Evolutionary conservation across 2,113 vertebrate genomes (phyloP).

Genomic region (Neofelis nebulosa): DNA sequence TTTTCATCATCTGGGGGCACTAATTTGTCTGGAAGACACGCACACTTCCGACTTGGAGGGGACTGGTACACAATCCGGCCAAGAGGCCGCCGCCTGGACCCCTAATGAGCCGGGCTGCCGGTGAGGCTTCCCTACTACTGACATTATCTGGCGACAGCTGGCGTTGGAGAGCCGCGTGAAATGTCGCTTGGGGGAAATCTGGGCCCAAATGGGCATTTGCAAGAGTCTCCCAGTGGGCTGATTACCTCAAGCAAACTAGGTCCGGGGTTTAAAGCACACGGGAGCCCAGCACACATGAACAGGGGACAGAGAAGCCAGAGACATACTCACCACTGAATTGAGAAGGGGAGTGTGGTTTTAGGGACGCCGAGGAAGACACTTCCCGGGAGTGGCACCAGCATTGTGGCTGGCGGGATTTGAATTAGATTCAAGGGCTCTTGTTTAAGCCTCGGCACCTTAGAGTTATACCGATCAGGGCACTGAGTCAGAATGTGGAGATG

Average conservation of each 20-base stretch:
- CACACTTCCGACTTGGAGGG: neutral
- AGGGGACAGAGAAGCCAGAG: neutral
- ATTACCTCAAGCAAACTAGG: neutral
- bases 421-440: slow-evolving; percentile 10
- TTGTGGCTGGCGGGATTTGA: neutral
- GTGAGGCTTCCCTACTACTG: neutral
- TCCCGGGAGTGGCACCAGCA: neutral
- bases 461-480: neutral
- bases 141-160: rapidly evolving
- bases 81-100: neutral
- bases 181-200: neutral
- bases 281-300: neutral
- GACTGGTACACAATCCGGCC: neutral
- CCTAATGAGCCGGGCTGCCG: neutral
- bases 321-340: rapidly evolving
- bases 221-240: neutral
- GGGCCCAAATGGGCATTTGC: neutral
- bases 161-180: rapidly evolving
- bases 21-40: neutral
- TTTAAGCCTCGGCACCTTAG: neutral
- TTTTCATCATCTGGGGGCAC: neutral
- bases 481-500: neutral
- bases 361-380: rapidly evolving
- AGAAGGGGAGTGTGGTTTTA: neutral
- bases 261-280: neutral